Evolutionary conservation across 1,140 invertebrate genomes (phyloP).

Genomic region (Acromyrmex echinatior): DNA sequence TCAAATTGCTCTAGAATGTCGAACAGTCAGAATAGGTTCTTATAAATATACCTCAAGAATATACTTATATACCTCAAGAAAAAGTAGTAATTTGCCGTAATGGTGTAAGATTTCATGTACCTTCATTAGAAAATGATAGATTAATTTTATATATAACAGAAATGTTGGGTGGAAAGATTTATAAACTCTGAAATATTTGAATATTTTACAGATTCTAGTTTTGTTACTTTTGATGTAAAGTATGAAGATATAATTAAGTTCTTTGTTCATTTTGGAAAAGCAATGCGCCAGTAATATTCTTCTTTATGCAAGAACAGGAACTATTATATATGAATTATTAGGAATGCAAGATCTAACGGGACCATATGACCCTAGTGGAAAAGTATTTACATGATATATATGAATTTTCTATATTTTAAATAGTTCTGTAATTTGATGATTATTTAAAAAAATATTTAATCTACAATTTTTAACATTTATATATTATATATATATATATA

Average conservation of each 20-base stretch:
- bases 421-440: conserved; percentile 2
- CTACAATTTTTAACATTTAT: too few relatives aligned
- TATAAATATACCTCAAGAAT: conserved; percentile 88
- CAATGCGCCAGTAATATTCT: conserved; percentile 92
- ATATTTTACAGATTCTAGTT: conserved; percentile 80
- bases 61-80: conserved; percentile 87
- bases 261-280: conserved; percentile 91
- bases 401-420: neutral
- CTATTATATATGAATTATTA: conserved; percentile 89
- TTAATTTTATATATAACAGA: conserved; percentile 7
- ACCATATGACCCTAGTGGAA: conserved; percentile 88
- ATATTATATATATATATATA: too few relatives aligned
- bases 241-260: conserved; percentile 90
- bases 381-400: conserved; percentile 84
- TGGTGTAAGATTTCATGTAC: conserved; percentile 90
- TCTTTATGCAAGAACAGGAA: conserved; percentile 91
- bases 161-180: neutral
- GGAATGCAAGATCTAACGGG: conserved; percentile 86
- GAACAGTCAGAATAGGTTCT: conserved; percentile 91
- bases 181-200: neutral
- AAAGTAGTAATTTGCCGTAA: conserved; percentile 89
- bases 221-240: conserved; percentile 89
- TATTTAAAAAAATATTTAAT: neutral
- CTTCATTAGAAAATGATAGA: conserved; percentile 88
- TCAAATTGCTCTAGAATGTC: conserved; percentile 88